Evolutionary conservation across 2,888 invertebrate genomes (phyloP).

Genomic region (Microctonus hyperodae): DNA sequence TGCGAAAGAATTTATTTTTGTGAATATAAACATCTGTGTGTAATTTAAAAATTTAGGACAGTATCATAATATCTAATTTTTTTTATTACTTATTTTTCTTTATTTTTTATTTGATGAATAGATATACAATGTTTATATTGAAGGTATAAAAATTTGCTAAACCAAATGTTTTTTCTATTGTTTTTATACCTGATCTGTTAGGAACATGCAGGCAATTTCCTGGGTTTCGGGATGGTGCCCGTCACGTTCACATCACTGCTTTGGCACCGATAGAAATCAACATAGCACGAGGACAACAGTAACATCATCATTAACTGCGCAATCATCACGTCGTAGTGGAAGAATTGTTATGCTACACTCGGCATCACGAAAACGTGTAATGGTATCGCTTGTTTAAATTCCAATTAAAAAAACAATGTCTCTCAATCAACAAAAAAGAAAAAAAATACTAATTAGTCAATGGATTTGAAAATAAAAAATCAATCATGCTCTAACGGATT

Average conservation of each 20-base stretch:
- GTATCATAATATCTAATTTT: too few species aligned
- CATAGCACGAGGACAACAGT: constrained; percentile 57
- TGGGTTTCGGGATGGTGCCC: constrained; percentile 59
- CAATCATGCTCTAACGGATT: neutral
- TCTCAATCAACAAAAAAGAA: neutral
- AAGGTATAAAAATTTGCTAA: constrained; percentile 7
- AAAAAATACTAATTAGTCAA: neutral
- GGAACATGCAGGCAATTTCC: constrained; percentile 58
- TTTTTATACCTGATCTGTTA: constrained; percentile 40
- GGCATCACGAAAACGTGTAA: constrained; percentile 55
- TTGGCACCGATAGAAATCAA: constrained; percentile 50
- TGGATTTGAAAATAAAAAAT: neutral
- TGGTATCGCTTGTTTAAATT: constrained; percentile 58
- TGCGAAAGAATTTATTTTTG: too few species aligned
- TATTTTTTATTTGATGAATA: neutral
- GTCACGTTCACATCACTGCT: constrained; percentile 56
- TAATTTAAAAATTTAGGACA: too few species aligned
- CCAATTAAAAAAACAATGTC: neutral
- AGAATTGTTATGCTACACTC: constrained; percentile 53
- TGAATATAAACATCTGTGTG: too few species aligned
- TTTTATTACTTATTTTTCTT: too few species aligned
- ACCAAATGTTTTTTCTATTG: constrained; percentile 26
- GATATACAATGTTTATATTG: neutral
- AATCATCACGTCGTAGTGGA: constrained; percentile 56
- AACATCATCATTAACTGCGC: constrained; percentile 59